Base-by-base conservation (phyloP, 2,113 vertebrate species). In the Microtus ochrogaster region DNA sequence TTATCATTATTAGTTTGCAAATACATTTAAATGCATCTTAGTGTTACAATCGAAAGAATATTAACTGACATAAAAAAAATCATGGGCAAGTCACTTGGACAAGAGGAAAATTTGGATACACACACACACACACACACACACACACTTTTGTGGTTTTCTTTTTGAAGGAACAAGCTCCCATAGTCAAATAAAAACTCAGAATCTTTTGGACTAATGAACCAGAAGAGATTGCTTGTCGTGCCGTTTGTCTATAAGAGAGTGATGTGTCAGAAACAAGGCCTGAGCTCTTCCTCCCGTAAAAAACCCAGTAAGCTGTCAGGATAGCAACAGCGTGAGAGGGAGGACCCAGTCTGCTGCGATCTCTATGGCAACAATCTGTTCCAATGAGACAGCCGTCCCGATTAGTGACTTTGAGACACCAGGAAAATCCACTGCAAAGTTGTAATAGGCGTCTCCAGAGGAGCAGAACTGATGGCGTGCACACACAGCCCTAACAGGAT, bases 171-270 rank as follows among this genome's bases (percentile, higher is more conserved):
- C 7, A 70, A 52, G 11, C 52, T 89, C 44, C 73, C 41, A 73
- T 65, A 94, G 81, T 83, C n/a, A 72, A 94, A 87, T 94, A 6
- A 72, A 93, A 95, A 86, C 19, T 77, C n/a, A 58, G 41, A 73
- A 70, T 90, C 52, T 85, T 14, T 36, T 90, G 89, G 28, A 63
- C 13, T 61, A 49, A 16, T 70, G 19, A 93, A 21, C 14, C 84
- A 66, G 26, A 72, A 63, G 82, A 66, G 90, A n/a, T 44, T 44
- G 16, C 66, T 61, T 85, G 66, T 39, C 65, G n/a, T 74, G 26
- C 30, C 65, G 16, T 47, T 28, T 39, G 28, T 83, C 68, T 65
- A 49, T 47, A 83, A 83, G 83, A 86, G 72, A 90, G 5, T 70
- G 52, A 72, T 52, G 63, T 13, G 30, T 39, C 7, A 76, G 72